A percentile compares a stretch with the other conserved stretches of the same genome.
These are phyloP conservation scores for Varecia variegata DNA, from an alignment of 2,797 vertebrate species.

Conservation along the genomic window DNA sequence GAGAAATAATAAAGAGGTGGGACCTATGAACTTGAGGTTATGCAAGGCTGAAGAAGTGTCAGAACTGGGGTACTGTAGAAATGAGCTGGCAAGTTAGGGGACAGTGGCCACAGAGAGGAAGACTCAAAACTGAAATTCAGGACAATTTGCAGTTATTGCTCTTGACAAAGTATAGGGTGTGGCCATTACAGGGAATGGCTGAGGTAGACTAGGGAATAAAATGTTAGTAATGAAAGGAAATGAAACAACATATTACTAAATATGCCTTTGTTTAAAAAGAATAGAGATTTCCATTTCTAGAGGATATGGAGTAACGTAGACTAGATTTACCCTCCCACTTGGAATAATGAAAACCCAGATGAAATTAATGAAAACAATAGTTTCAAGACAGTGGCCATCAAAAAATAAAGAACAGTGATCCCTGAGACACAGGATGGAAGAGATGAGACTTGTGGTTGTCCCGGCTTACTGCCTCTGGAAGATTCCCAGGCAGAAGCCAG, in stretches of 20 bases:
- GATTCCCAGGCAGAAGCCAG: background rate
- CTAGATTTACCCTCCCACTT: background rate
- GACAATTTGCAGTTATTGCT: too few relatives aligned
- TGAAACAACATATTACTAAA: background rate
- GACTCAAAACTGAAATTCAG: background rate
- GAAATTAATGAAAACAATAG: background rate
- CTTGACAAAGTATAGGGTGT: background rate
- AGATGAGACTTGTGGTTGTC: background rate
- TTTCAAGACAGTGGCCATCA: background rate
- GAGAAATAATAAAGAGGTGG: background rate
- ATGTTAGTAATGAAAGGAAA: background rate
- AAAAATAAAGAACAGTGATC: background rate
- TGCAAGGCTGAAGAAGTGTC: background rate
- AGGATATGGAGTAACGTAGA: background rate
- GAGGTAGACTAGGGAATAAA: background rate
- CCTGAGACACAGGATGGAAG: background rate
- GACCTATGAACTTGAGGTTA: background rate
- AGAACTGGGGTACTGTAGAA: background rate
- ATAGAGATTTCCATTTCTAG: background rate
- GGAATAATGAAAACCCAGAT: background rate
- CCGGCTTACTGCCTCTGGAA: background rate
- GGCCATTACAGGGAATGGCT: background rate
- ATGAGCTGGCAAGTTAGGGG: background rate
- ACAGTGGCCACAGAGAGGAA: background rate
- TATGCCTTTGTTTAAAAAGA: background rate